Evolutionary conservation across 1,140 invertebrate species (phyloP).

Genomic region (Chionoecetes opilio): DNA sequence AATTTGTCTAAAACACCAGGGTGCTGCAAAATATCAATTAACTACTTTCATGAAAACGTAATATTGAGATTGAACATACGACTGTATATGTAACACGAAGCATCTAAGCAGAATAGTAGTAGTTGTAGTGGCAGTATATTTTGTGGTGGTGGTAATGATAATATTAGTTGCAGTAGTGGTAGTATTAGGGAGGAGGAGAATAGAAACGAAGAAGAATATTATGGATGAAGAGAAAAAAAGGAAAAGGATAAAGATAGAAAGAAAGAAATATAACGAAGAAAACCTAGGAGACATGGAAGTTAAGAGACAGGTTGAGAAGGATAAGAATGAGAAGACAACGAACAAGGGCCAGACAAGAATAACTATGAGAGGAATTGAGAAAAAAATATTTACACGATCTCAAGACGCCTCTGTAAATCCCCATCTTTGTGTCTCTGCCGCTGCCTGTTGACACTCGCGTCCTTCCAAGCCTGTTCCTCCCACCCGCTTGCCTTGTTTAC

Average conservation of each 20-base stretch:
- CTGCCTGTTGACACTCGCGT: slow-evolving; percentile 43
- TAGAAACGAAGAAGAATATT: background rate
- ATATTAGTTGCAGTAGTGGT: background rate
- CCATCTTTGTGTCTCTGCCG: slow-evolving; percentile 49
- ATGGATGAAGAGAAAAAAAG: background rate
- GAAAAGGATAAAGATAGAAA: background rate
- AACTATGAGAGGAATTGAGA: background rate
- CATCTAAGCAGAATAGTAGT: too few species aligned
- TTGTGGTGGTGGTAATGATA: background rate
- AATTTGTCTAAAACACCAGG: background rate
- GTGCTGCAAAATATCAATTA: background rate
- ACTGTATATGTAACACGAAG: too few species aligned
- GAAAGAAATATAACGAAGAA: background rate
- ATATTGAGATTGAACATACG: too few species aligned
- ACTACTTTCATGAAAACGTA: background rate
- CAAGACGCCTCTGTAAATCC: slow-evolving; percentile 64
- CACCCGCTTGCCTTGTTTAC: slow-evolving; percentile 32
- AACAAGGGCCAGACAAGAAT: background rate
- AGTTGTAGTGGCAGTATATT: background rate
- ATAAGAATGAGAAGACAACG: slow-evolving; percentile 46
- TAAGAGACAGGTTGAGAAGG: slow-evolving; percentile 32
- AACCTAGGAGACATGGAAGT: background rate
- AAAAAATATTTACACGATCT: slow-evolving; percentile 71
- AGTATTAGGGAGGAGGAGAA: background rate
- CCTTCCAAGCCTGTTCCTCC: background rate